Conservation (phyloP, 2,888 invertebrate species). For the Didymodactylos carnosus region DNA sequence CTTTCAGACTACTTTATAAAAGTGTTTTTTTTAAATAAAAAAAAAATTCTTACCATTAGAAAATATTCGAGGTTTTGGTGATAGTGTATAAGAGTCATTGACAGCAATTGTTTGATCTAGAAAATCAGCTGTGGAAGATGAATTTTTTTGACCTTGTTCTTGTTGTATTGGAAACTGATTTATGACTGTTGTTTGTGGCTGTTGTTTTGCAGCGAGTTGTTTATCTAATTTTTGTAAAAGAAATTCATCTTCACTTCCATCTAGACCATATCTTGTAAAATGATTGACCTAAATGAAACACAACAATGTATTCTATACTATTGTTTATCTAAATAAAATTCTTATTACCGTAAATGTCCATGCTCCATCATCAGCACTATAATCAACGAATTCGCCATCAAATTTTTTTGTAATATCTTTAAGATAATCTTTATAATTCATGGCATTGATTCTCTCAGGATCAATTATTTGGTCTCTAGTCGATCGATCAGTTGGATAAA, state of each 20-base stretch:
- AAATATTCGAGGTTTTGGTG: neutral
- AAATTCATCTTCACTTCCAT: constrained; percentile 9
- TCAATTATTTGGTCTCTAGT: constrained; percentile 55
- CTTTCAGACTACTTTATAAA: no score
- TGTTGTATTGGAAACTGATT: no score
- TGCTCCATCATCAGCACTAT: constrained; percentile 77
- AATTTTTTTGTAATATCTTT: constrained; percentile 63
- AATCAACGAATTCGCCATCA: constrained; percentile 74
- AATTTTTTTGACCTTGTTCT: no score
- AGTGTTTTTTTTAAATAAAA: no score
- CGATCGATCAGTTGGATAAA: constrained; percentile 76
- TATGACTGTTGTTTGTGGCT: neutral
- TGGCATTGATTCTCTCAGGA: constrained; percentile 49
- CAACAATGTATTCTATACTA: no score
- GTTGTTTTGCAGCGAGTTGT: neutral
- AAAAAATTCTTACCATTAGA: no score
- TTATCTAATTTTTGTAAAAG: neutral
- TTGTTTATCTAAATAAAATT: no score
- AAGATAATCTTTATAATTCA: constrained; percentile 67
- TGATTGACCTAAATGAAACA: no score
- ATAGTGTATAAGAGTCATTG: neutral
- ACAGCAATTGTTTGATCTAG: neutral
- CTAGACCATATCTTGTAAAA: constrained; percentile 11
- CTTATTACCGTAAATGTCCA: constrained; percentile 94
- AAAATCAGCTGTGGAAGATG: no score